phyloP scores from a whole-genome alignment of 2,797 vertebrate species.

The Pipistrellus pipistrellus region DNA sequence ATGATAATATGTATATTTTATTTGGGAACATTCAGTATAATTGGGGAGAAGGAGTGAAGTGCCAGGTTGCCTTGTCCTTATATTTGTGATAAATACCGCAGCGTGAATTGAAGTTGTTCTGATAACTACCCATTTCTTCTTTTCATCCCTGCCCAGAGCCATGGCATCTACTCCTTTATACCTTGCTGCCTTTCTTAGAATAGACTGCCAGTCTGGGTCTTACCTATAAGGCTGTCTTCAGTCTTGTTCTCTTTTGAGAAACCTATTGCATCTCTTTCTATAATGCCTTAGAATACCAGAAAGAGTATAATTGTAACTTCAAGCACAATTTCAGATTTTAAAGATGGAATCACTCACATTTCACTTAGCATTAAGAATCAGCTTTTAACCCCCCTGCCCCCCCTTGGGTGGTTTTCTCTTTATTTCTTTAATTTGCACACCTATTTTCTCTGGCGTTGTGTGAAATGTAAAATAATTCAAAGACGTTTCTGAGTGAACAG shows the following conservation, averaged over 20 bases:
- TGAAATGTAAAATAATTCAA: slow-evolving; percentile 58
- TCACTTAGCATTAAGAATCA: slow-evolving; percentile 48
- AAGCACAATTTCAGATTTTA: neutral
- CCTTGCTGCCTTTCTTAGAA: neutral
- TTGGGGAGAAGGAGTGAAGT: neutral
- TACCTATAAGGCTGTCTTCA: neutral
- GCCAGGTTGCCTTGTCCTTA: slow-evolving; percentile 18
- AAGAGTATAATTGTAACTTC: slow-evolving; percentile 43
- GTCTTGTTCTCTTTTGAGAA: slow-evolving; percentile 18
- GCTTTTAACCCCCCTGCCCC: neutral
- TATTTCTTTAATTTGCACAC: slow-evolving; percentile 64
- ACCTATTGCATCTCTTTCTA: neutral
- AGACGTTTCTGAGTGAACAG: slow-evolving; percentile 56
- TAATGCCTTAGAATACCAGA: slow-evolving; percentile 3
- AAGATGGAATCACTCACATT: slow-evolving; percentile 42
- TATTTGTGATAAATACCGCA: neutral
- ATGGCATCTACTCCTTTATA: neutral
- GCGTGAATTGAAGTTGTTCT: neutral
- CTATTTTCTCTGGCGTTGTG: slow-evolving; percentile 56
- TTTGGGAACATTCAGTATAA: neutral
- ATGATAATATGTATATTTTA: slow-evolving; percentile 8
- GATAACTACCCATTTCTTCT: neutral
- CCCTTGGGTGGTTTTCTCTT: slow-evolving; percentile 31
- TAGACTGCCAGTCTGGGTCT: neutral
- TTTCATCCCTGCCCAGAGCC: neutral